Evolutionary conservation across 2,888 invertebrate genomes (phyloP).

Genomic region (Proisotoma minuta): DNA sequence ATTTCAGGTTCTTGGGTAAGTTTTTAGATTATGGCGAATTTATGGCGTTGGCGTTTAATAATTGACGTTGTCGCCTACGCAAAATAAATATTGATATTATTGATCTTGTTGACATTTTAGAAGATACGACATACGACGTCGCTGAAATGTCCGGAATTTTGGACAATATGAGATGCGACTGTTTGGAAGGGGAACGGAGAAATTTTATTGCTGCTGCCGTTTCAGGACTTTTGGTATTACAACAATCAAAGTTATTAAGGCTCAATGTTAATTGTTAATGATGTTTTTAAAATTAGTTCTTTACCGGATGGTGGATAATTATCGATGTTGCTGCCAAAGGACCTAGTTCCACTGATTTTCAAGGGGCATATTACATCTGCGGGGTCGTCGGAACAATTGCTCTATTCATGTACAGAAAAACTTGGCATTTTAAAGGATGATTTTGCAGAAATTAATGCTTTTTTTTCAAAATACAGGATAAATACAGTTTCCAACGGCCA

Average conservation of each 20-base stretch:
- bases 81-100: no score
- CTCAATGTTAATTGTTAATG: background rate
- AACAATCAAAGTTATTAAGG: background rate
- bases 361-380: conserved; percentile 74
- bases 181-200: conserved; percentile 75
- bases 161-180: conserved; percentile 69
- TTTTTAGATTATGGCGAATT: no score
- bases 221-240: conserved; percentile 75
- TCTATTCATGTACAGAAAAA: conserved; percentile 71
- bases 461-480: conserved; percentile 66
- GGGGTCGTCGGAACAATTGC: conserved; percentile 92
- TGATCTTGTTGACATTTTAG: no score
- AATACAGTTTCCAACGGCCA: conserved; percentile 95
- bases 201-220: conserved; percentile 80
- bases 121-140: no score
- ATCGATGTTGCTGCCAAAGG: conserved; percentile 80
- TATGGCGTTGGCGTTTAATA: no score
- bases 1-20: no score
- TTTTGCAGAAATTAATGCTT: no score
- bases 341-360: conserved; percentile 52
- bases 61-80: no score
- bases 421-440: conserved; percentile 1
- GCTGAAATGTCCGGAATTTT: conserved; percentile 63
- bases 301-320: conserved; percentile 95
- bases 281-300: conserved; percentile 65